phyloP scores from a whole-genome alignment of 2,888 invertebrate species.

The Melanotus villosus region DNA sequence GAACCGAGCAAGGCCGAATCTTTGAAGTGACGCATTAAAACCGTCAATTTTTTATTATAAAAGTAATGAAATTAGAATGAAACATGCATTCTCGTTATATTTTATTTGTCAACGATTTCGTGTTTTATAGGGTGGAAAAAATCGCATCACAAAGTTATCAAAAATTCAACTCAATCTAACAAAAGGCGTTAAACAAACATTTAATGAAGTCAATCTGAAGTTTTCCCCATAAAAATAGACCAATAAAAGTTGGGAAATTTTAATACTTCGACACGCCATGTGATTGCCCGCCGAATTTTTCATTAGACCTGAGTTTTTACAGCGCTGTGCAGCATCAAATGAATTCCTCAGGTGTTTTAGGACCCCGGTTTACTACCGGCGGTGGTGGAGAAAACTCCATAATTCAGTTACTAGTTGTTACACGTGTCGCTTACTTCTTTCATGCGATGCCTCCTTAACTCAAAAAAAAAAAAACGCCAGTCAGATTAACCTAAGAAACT shows the following conservation, averaged over 20 bases:
- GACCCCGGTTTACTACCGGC: constrained; percentile 53
- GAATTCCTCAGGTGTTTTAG: constrained; percentile 60
- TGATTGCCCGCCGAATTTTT: constrained; percentile 61
- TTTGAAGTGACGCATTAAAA: too few relatives aligned
- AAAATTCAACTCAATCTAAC: constrained; percentile 63
- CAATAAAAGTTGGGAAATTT: constrained; percentile 56
- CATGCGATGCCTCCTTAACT: constrained; percentile 11
- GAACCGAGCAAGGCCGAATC: too few relatives aligned
- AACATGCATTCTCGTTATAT: background rate
- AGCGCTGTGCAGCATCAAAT: constrained; percentile 54
- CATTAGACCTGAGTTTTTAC: constrained; percentile 61
- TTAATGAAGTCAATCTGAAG: constrained; percentile 61
- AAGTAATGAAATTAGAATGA: too few relatives aligned
- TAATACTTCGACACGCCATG: constrained; percentile 56
- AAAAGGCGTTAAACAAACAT: constrained; percentile 62
- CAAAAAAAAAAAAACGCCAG: background rate
- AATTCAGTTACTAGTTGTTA: constrained; percentile 47
- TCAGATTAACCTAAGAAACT: constrained; percentile 3
- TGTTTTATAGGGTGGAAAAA: constrained; percentile 41
- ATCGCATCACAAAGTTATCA: constrained; percentile 55
- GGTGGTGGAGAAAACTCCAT: constrained; percentile 42
- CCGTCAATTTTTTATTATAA: too few relatives aligned
- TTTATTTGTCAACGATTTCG: constrained; percentile 37
- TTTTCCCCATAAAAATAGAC: constrained; percentile 56
- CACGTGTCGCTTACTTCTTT: constrained; percentile 41